Base-by-base conservation (phyloP, 2,797 vertebrate genomes). In the Sebastes matsubarae region DNA sequence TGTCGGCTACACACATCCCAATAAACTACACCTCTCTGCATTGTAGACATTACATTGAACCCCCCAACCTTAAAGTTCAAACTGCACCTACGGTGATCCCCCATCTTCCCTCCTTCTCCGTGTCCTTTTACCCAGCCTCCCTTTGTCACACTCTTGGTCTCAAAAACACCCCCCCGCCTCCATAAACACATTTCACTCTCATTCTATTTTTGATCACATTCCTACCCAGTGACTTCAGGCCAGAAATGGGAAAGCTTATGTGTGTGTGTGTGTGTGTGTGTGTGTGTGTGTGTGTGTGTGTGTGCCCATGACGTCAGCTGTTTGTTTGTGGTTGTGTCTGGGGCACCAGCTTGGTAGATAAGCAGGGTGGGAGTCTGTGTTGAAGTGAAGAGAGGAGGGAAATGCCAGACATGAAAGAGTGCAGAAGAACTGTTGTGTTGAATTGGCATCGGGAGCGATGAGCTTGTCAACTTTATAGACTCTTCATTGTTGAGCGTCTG, bases 131-230 rank as follows among this genome's bases (percentile, higher is more conserved):
- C 61, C 69, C 79, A 14, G 64, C 79, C 38, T 46, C 52, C 58
- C 27, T 46, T 8, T 3, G 14, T 66, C 65, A 32, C 54, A 52
- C 46, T 75, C 61, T 18, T 71, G 27, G 32, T 75, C 27, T 30
- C 32, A 60, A 64, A 82, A 82, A 85, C 83, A 82, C 75, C 84
- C 80, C 65, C 29, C 4, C 25, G 29, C 36, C 14, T 2, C 67
- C 55, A 36, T 4, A 27, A 64, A 77, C 74, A 78, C 82, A 73
- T 72, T 86, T 80, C 77, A 76, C 73, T 63, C 86, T 91, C 83
- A 68, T 86, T 93, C 90, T 93, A 93, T 95, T 94, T 95, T 83
- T 77, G 83, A 93, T 88, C 66, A 60, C 94, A 95, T 94, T 94
- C 94, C 90, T 91, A 50, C 82, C 6, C 68, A 36, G 20, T 95